Conservation (phyloP, 2,113 vertebrate genomes). For the Verasper variegatus region DNA sequence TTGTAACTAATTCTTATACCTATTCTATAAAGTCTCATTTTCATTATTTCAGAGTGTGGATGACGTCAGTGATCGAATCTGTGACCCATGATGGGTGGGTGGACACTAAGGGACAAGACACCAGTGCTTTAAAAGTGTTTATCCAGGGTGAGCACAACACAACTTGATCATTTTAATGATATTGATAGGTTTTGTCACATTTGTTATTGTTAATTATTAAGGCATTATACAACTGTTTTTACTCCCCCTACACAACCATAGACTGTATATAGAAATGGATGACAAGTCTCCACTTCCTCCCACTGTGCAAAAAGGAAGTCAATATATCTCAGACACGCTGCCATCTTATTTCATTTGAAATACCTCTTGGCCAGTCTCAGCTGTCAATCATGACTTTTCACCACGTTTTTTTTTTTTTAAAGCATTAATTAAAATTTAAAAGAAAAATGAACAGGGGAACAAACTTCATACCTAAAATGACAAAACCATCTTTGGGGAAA, state of each 20-base stretch:
- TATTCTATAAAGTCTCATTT: not conserved
- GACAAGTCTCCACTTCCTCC: too few species aligned
- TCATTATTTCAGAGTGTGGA: not conserved
- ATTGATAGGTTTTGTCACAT: not conserved
- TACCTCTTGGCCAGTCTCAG: too few species aligned
- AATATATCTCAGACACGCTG: too few species aligned
- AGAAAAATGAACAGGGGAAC: too few species aligned
- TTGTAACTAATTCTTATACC: not conserved
- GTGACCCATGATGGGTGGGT: not conserved
- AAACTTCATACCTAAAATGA: too few species aligned
- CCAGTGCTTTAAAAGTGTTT: not conserved
- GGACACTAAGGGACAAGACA: not conserved
- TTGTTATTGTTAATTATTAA: not conserved
- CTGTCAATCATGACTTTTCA: too few species aligned
- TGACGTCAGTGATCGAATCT: not conserved
- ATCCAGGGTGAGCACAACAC: not conserved
- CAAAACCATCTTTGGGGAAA: too few species aligned
- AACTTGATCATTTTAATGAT: not conserved
- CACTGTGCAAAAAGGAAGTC: too few species aligned
- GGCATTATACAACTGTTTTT: too few species aligned
- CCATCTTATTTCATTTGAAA: too few species aligned
- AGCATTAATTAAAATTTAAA: too few species aligned
- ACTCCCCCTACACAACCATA: not conserved
- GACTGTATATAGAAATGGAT: not conserved
- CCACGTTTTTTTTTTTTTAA: too few species aligned